Evolutionary conservation across 1,140 invertebrate genomes (phyloP), one percentile per base, ranked within the genome.

Genomic region (Cyrtorhinus lividipennis): DNA sequence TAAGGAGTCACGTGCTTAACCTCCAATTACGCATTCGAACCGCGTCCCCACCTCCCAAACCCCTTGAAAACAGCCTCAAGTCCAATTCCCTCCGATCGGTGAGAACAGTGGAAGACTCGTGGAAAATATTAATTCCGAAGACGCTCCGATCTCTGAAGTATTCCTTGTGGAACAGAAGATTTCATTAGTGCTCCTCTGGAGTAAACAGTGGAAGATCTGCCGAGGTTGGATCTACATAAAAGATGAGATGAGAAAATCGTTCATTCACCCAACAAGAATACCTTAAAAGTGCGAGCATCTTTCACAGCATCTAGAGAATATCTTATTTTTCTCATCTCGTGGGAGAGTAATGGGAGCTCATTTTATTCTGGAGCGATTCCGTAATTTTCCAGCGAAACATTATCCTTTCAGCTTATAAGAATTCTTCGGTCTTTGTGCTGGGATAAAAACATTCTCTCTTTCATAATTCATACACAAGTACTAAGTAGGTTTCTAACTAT

Each of bases 1-100:
- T n/a, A n/a, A n/a, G n/a, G n/a, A n/a, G 48, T 53, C 48, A 53
- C 48, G 48, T 53, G 10, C 20, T 53, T n/a, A 5, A 53, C 48
- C 59, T 44, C 5, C 45, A 38, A 44, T 46, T 61, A 38, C n/a
- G 30, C 59, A 61, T 46, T 26, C 22, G 25, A 61, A 61, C n/a
- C 45, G 27, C 59, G 20, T 61, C 59, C 59, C 26, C 59, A 10
- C n/a, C 59, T 13, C 24, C 27, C n/a, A n/a, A n/a, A n/a, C n/a
- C n/a, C n/a, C n/a, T n/a, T n/a, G n/a, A n/a, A n/a, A n/a, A n/a
- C n/a, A n/a, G n/a, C n/a, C n/a, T n/a, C n/a, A n/a, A n/a, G n/a
- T n/a, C n/a, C n/a, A 38, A 61, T 61, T 44, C 45, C 24, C 59
- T 44, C 59, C 45, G 15, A 26, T 44, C 25, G 13, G n/a, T 15